A percentile compares a stretch with the other conserved stretches of the same genome.
Evolutionary conservation across 2,888 invertebrate genomes (phyloP).

Genomic region (Thalpophila matura): DNA sequence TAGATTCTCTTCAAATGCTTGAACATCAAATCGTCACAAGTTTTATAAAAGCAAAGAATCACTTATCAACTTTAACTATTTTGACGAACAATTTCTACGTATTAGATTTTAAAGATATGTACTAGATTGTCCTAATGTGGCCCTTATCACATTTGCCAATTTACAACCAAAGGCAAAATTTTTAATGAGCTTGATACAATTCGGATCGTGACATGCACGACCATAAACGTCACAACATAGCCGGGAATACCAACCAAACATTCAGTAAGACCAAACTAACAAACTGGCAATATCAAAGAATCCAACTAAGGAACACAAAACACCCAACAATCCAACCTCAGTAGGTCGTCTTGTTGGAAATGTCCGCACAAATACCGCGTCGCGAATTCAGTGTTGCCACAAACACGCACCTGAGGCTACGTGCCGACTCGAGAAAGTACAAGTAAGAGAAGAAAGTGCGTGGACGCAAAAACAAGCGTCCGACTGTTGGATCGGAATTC

Average conservation of each 20-base stretch:
- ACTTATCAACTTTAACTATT: too few relatives aligned
- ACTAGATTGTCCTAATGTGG: neutral
- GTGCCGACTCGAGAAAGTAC: slow-evolving; percentile 82
- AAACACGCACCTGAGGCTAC: slow-evolving; percentile 65
- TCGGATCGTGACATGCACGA: neutral
- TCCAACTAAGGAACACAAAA: slow-evolving; percentile 36
- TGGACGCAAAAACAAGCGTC: slow-evolving; percentile 79
- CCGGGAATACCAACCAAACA: neutral
- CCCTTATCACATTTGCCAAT: too few relatives aligned
- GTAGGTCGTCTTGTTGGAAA: slow-evolving; percentile 54
- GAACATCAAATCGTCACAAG: neutral
- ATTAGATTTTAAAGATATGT: too few relatives aligned
- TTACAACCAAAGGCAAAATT: neutral
- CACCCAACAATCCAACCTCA: slow-evolving; percentile 24
- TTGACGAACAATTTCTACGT: too few relatives aligned
- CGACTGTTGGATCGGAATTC: slow-evolving; percentile 78
- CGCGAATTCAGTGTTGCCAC: slow-evolving; percentile 55
- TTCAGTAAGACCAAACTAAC: neutral
- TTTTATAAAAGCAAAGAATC: neutral
- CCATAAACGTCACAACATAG: neutral
- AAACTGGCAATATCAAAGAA: slow-evolving; percentile 22
- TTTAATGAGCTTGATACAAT: neutral
- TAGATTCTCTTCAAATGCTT: slow-evolving; percentile 6
- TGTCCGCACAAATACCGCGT: slow-evolving; percentile 40
- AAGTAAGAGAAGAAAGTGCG: slow-evolving; percentile 86